Percentiles rank a stretch among this genome's conserved stretches.
Conservation (phyloP, 2,113 vertebrate genomes). For the Nesoenas mayeri region DNA sequence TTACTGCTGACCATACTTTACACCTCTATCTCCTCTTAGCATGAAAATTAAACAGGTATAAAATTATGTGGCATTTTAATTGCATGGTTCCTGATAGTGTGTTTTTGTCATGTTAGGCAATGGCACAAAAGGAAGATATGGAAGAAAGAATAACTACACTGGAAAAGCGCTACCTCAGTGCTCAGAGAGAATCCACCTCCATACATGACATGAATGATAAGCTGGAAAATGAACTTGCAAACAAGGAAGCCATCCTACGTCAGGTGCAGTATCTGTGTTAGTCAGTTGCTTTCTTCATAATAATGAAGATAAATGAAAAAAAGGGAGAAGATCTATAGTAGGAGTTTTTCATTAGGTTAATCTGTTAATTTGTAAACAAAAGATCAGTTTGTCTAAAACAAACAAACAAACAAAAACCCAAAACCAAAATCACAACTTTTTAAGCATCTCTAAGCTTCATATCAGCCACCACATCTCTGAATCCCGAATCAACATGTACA, state of each 20-base stretch:
- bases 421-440: background rate
- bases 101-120: constrained; percentile 79
- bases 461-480: background rate
- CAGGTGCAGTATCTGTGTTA: constrained; percentile 81
- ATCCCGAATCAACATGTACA: background rate
- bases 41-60: background rate
- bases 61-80: background rate
- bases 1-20: background rate
- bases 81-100: background rate
- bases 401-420: no score
- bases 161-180: constrained; percentile 98
- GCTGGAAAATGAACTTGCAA: constrained; percentile 96
- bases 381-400: background rate
- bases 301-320: background rate
- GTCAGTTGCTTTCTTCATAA: background rate
- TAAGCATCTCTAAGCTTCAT: background rate
- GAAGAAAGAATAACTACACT: constrained; percentile 97
- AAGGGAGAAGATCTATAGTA: background rate
- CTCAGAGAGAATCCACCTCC: constrained; percentile 96
- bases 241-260: constrained; percentile 96
- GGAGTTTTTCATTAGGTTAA: background rate
- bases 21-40: background rate
- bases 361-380: background rate
- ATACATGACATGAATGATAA: constrained; percentile 99
- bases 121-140: constrained; percentile 99